A percentile compares a stretch with the other conserved stretches of the same genome.
These are phyloP conservation scores for Lacanobia wlatinum DNA, from an alignment of 2,888 invertebrate species.

Conservation along the genomic window DNA sequence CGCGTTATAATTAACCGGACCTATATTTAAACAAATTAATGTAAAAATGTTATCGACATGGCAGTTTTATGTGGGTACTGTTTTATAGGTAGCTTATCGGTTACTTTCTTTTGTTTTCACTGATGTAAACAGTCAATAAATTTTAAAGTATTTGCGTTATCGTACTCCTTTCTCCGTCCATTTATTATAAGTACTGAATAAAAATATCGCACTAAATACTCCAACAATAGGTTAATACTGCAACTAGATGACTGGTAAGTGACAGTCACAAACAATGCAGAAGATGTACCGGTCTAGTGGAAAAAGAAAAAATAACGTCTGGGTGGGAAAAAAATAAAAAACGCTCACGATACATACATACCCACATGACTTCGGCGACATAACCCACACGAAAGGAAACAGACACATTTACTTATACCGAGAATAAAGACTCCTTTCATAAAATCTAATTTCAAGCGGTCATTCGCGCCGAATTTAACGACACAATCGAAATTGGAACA, in stretches of 20 bases:
- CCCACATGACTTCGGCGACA: constrained; percentile 38
- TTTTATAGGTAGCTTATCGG: constrained; percentile 33
- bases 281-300: neutral
- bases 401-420: constrained; percentile 28
- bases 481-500: constrained; percentile 45
- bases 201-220: neutral
- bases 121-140: constrained; percentile 25
- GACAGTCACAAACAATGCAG: too few species aligned
- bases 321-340: neutral
- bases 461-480: constrained; percentile 47
- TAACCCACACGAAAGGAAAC: constrained; percentile 30
- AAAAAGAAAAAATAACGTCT: neutral
- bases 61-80: constrained; percentile 27
- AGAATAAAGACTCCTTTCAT: constrained; percentile 36
- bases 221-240: neutral
- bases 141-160: constrained; percentile 6
- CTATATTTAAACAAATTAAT: constrained; percentile 28
- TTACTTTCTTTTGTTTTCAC: constrained; percentile 39
- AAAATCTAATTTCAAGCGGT: constrained; percentile 36
- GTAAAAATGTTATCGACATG: constrained; percentile 37
- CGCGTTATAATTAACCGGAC: constrained; percentile 9
- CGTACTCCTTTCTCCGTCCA: neutral
- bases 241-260: too few species aligned
- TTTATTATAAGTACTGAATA: neutral
- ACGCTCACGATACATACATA: constrained; percentile 59